Evolutionary conservation across 2,888 invertebrate genomes (phyloP).

Genomic region (Ennomos erosarius): DNA sequence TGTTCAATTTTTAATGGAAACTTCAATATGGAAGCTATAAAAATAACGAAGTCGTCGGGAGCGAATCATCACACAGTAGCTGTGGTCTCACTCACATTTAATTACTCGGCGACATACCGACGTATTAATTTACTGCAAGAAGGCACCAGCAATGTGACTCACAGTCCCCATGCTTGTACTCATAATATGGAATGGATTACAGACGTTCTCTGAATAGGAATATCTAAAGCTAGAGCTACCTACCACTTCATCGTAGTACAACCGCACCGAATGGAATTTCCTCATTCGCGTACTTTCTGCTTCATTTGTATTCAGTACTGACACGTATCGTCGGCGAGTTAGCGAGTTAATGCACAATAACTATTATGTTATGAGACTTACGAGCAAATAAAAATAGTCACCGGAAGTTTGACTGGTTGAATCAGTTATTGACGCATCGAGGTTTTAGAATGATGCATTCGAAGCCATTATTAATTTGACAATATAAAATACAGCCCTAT

Average conservation of each 20-base stretch:
- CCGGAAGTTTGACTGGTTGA: slow-evolving; percentile 60
- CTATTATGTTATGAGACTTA: slow-evolving; percentile 52
- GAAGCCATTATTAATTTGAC: slow-evolving; percentile 14
- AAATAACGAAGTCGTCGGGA: slow-evolving; percentile 32
- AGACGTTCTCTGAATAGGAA: slow-evolving; percentile 49
- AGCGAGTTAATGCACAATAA: slow-evolving; percentile 58
- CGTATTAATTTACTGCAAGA: slow-evolving; percentile 42
- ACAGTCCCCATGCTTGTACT: slow-evolving; percentile 34
- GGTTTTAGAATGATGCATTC: slow-evolving; percentile 45
- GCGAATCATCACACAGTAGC: slow-evolving; percentile 28
- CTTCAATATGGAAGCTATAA: slow-evolving; percentile 1
- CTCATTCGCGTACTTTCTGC: slow-evolving; percentile 75
- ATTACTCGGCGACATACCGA: slow-evolving; percentile 40
- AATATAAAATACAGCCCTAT: slow-evolving; percentile 1
- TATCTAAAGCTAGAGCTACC: slow-evolving; percentile 45
- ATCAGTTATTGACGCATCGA: slow-evolving; percentile 46
- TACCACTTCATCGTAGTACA: slow-evolving; percentile 49
- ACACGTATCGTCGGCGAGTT: slow-evolving; percentile 47
- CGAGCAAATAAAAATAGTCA: slow-evolving; percentile 45
- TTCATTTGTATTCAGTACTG: slow-evolving; percentile 75
- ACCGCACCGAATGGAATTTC: slow-evolving; percentile 72
- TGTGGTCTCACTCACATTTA: slow-evolving; percentile 36
- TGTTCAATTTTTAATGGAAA: slow-evolving; percentile 2
- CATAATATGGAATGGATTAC: slow-evolving; percentile 22
- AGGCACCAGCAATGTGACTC: slow-evolving; percentile 37